Conservation (phyloP, 2,888 invertebrate genomes). For the Archaeoteleia sp. region DNA sequence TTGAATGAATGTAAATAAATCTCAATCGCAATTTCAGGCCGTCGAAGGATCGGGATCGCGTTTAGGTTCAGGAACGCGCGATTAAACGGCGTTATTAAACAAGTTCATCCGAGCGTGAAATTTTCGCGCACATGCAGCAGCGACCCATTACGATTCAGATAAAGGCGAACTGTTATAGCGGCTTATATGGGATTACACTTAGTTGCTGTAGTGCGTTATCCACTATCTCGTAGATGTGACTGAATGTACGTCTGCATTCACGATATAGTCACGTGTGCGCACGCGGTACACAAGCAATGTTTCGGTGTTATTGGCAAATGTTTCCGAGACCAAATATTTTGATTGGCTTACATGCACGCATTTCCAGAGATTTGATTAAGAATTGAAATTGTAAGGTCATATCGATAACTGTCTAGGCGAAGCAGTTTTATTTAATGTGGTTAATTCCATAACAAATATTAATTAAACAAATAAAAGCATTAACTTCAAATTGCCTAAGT, state of each 20-base stretch:
- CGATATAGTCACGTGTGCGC: conserved; percentile 22
- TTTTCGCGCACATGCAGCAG: conserved; percentile 43
- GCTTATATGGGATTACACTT: conserved; percentile 49
- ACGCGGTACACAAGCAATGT: too few species aligned
- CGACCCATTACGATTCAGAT: conserved; percentile 48
- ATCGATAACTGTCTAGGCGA: too few species aligned
- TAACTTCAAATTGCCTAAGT: too few species aligned
- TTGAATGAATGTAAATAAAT: conserved; percentile 34
- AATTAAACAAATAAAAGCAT: too few species aligned
- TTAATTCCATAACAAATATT: too few species aligned
- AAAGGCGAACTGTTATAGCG: conserved; percentile 48
- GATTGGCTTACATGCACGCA: too few species aligned
- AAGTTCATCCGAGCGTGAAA: conserved; percentile 41
- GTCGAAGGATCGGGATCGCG: conserved; percentile 21
- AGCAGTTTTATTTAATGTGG: too few species aligned
- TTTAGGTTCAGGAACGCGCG: conserved; percentile 38
- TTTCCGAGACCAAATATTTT: too few species aligned
- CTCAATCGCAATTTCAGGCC: conserved; percentile 31
- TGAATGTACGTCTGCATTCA: conserved; percentile 18
- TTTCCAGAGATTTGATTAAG: too few species aligned
- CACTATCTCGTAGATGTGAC: conserved; percentile 13
- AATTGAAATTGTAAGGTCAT: too few species aligned
- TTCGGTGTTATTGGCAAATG: too few species aligned
- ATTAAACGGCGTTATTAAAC: conserved; percentile 45
- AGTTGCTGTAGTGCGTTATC: conserved; percentile 31